Base-by-base conservation (phyloP, 2,797 vertebrate genomes). In the Etheostoma nigrum region DNA sequence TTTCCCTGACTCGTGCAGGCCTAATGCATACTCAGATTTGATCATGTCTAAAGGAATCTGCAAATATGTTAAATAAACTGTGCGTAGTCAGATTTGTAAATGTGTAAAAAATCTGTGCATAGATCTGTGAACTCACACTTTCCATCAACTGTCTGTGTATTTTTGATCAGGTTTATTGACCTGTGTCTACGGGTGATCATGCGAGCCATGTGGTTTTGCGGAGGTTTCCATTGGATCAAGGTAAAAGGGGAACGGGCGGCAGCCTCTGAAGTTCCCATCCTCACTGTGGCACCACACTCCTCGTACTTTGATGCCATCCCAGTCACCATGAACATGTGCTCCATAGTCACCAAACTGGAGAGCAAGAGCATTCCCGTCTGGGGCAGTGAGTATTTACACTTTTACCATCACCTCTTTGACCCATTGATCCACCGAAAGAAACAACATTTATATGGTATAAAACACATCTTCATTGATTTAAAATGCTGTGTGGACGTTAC, bases 241-340 rank as follows among this genome's bases (percentile, higher is more conserved):
- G 96, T 98, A 30, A 99, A 98, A 91, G 98, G 98, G 13, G 93
- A 92, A 36, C 96, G 86, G 65, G 98, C 95, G 0, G 76, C 94
- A 30, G 93, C 97, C 1, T 87, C 95, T 0, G 96, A 99, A 85
- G 97, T 95, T 0, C 91, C 98, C 19, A 98, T 99, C 88, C 90
- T 99, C 71, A 97, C 97, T 0, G 91, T 97, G 82, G 98, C 96
- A 0, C 98, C 98, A 0, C 98, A 99, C 89, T 99, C 98, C 5
- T 95, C 98, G 18, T 99, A 97, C 92, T 99, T 99, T 1, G 98
- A 99, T 36, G 97, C 97, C 85, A 99, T 99, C 86, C 97, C 98
- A 0, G 96, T 99, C 83, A 98, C 97, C 64, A 96, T 96, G 97
- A 98, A 96, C 27, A 98, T 99, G 93, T 96, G 97, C 55, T 99